Evolutionary conservation across 1,140 invertebrate genomes (phyloP).

Genomic region (Drosophila yakuba): DNA sequence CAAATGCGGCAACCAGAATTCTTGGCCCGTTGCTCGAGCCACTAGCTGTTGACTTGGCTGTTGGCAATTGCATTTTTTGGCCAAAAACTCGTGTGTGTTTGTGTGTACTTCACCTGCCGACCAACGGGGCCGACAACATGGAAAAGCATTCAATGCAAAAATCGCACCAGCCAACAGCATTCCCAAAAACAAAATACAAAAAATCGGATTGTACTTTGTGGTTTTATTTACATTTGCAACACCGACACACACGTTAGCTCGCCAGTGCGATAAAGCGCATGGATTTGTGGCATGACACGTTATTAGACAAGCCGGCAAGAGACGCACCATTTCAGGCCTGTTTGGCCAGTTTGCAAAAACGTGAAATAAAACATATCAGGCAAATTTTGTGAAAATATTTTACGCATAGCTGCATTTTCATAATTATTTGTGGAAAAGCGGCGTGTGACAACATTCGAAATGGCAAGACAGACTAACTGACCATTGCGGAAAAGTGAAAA

Average conservation of each 20-base stretch:
- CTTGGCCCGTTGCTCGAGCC: constrained; percentile 52
- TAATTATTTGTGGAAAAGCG: constrained; percentile 45
- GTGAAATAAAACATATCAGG: constrained; percentile 43
- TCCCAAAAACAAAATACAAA: constrained; percentile 47
- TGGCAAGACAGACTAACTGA: constrained; percentile 15
- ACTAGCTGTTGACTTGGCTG: constrained; percentile 3
- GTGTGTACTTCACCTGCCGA: constrained; percentile 67
- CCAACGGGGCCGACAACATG: constrained; percentile 63
- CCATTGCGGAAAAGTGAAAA: constrained; percentile 25
- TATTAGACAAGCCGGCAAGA: constrained; percentile 72
- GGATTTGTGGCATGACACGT: constrained; percentile 82
- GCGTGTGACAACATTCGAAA: constrained; percentile 68
- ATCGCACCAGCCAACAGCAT: constrained; percentile 71
- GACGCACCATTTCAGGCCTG: constrained; percentile 77
- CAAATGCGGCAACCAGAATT: constrained; percentile 48
- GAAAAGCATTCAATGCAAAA: constrained; percentile 76
- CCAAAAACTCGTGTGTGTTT: constrained; percentile 11
- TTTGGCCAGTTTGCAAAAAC: constrained; percentile 61
- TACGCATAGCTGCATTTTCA: constrained; percentile 25
- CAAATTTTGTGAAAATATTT: constrained; percentile 46
- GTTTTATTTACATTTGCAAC: constrained; percentile 79
- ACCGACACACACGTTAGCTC: constrained; percentile 21
- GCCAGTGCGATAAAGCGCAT: constrained; percentile 23
- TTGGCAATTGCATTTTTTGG: constrained; percentile 49
- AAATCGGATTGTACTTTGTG: constrained; percentile 67